Base-by-base conservation (phyloP, 2,888 invertebrate genomes). In the Sphaerophoria taeniata region DNA sequence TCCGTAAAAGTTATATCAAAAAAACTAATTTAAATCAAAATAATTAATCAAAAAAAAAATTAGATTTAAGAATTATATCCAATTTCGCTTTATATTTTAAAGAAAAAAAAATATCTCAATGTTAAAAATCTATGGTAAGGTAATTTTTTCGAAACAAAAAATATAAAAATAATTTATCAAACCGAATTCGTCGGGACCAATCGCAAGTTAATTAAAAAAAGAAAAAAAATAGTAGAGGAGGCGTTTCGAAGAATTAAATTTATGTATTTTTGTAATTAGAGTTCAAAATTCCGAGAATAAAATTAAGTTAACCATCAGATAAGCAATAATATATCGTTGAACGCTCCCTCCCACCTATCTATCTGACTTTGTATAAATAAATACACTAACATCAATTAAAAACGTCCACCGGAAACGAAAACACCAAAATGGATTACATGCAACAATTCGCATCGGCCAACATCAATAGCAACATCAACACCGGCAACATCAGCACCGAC, bases 401-500 rank as follows among this genome's bases (percentile, higher is more conserved):
- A 60, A 82, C 82, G 78, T 83, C 77, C 82, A 77, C 77, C 70
- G 63, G 53, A 67, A 65, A 53, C 16, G 14, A 33, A 58, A 33
- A 0, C 36, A 43, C 7, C 4, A 43, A 43, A 43, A 91, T 91
- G 91, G 91, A 90, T 88, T 91, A 90, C 87, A 89, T 88, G 87
- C 89, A 90, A 87, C 89, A 90, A 87, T 88, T 90, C 81, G 89
- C 90, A 60, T 78, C 88, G 45, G 60, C 78, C 4, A 85, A 87
- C 63, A 87, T 88, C 60, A 88, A 88, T 67, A 88, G 88, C 71
- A 90, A 88, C 84, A 88, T 91, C 31, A 91, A 92, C 75, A 91
- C 91, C 56, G 91, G 91, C 85, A 92, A 91, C 87, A 92, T 92
- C 49, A 92, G 92, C 88, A 92, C 92, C 77, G 91, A 92, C 88